Evolutionary conservation across 2,113 vertebrate species (phyloP).

Genomic region (Taurulus bubalis): DNA sequence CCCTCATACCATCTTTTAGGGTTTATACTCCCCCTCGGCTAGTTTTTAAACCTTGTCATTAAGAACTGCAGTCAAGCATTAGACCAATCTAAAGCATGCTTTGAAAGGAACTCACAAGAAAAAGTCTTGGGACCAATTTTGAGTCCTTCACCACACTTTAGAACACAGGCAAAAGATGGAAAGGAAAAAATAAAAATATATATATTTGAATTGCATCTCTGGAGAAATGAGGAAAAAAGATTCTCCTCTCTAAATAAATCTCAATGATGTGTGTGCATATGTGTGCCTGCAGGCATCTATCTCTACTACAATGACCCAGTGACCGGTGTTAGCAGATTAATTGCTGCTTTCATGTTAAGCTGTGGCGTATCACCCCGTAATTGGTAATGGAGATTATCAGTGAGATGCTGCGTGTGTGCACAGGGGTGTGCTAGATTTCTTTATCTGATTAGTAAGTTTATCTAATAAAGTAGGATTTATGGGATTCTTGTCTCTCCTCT

Average conservation of each 20-base stretch:
- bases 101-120: neutral
- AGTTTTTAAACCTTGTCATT: neutral
- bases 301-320: constrained; percentile 59
- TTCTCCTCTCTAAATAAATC: neutral
- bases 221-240: neutral
- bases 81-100: neutral
- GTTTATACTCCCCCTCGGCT: neutral
- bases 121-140: constrained; percentile 11
- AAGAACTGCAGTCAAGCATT: neutral
- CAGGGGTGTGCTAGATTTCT: constrained; percentile 47
- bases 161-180: neutral
- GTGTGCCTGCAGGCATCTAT: constrained; percentile 10
- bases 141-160: neutral
- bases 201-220: neutral
- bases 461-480: constrained; percentile 78
- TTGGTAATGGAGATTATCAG: constrained; percentile 80
- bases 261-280: neutral
- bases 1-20: no score
- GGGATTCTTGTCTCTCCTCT: constrained; percentile 38
- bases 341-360: constrained; percentile 75
- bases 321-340: constrained; percentile 76
- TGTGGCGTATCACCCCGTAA: constrained; percentile 71
- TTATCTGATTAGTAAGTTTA: constrained; percentile 76
- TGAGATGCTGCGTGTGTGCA: constrained; percentile 51
- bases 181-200: neutral